These are phyloP conservation scores for Alcis repandata DNA, from an alignment of 2,888 invertebrate genomes.

Conservation along the genomic window DNA sequence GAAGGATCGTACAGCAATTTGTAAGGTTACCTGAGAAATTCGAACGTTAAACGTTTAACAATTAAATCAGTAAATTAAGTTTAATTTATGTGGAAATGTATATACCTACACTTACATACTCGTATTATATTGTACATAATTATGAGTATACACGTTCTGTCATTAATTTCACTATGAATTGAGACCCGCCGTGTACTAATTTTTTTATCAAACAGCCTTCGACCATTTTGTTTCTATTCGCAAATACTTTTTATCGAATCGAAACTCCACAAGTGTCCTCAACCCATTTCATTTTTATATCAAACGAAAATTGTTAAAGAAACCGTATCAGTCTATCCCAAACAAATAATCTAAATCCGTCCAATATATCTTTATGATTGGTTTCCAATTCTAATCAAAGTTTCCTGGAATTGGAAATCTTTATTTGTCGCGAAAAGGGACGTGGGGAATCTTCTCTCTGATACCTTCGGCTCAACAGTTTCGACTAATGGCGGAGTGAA, in stretches of 20 bases:
- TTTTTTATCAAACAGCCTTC: background rate
- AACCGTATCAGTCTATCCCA: constrained; percentile 38
- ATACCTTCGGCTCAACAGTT: constrained; percentile 45
- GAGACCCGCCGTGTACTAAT: too few species aligned
- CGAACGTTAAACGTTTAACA: too few species aligned
- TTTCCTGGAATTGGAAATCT: constrained; percentile 53
- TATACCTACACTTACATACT: too few species aligned
- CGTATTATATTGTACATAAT: too few species aligned
- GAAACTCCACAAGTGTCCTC: constrained; percentile 9
- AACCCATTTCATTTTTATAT: constrained; percentile 15
- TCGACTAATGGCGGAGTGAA: constrained; percentile 54
- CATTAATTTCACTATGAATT: too few species aligned
- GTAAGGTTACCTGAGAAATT: background rate
- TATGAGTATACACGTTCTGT: too few species aligned
- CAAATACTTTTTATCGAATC: background rate
- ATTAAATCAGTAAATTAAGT: too few species aligned
- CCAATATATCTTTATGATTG: constrained; percentile 56
- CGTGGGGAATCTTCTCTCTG: constrained; percentile 36
- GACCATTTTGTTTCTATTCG: background rate
- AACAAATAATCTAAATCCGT: constrained; percentile 51
- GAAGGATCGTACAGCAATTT: background rate
- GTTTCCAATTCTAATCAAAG: constrained; percentile 57
- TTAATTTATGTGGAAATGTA: too few species aligned
- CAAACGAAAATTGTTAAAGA: constrained; percentile 20
- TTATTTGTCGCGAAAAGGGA: constrained; percentile 53